Evolutionary conservation across 2,797 vertebrate genomes (phyloP), one percentile per base, ranked within the genome.

Genomic region (Rhabdomys pumilio): DNA sequence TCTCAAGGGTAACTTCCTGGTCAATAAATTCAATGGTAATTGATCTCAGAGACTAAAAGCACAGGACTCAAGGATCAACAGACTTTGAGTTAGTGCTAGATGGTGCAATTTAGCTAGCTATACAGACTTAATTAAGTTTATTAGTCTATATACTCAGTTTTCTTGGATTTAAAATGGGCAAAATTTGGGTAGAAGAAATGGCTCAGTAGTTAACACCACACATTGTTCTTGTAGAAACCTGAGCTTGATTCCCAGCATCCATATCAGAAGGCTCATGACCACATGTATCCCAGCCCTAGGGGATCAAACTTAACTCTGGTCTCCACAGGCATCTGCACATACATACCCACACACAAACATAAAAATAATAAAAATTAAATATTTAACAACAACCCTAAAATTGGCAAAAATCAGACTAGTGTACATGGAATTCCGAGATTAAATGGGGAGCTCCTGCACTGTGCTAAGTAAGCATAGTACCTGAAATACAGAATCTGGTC

Each of bases 11-110:
- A 92, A 94, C 69, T 65, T 57, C 72, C 38, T 84, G 31, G 57
- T 91, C 55, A 73, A 96, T 96, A 93, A 96, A 97, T 93, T 61
- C 50, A 94, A 75, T 85, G 59, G 87, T n/a, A 87, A 63, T 82
- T 89, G 69, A 84, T 91, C 13, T 41, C 73, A 81, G 57, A 96
- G 20, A 93, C 88, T 95, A 97, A 96, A 57, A 93, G 91, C 53
- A 95, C 29, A 67, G 38, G 7, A 29, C 77, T 95, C 63, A 73
- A 55, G 59, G 14, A 72, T 95, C 94, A 94, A 94, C 6, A 84
- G 12, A 94, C 67, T 91, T 91, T 72, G 4, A 5, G 91, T 97
- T 93, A 93, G 89, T 44, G 92, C 11, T 38, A 87, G 14, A 50
- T 15, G 90, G 14, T 93, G n/a, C 24, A 24, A 87, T 96, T 96